phyloP scores from a whole-genome alignment of 2,113 vertebrate genomes.

The Ophiodon elongatus region DNA sequence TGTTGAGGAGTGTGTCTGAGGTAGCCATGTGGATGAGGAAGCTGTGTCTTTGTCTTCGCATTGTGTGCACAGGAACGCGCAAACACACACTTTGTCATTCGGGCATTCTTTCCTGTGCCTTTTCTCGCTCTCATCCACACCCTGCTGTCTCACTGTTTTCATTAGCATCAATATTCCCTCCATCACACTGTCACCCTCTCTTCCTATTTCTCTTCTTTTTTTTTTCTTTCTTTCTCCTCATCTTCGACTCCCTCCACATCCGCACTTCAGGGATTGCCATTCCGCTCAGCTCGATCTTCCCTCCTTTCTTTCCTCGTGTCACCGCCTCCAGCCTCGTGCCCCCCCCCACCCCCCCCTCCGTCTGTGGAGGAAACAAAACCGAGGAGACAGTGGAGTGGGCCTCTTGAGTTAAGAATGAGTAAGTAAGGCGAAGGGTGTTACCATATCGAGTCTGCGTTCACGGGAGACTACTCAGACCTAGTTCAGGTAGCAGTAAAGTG shows the following conservation, averaged over 20 bases:
- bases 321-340: constrained; percentile 38
- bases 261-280: constrained; percentile 36
- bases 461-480: constrained; percentile 37
- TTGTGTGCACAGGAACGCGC: background rate
- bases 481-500: constrained; percentile 59
- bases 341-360: constrained; percentile 22
- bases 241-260: constrained; percentile 3
- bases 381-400: constrained; percentile 37
- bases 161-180: constrained; percentile 18
- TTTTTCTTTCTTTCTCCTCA: background rate
- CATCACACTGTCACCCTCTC: constrained; percentile 41
- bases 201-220: constrained; percentile 3
- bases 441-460: constrained; percentile 35
- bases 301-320: constrained; percentile 50
- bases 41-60: constrained; percentile 24
- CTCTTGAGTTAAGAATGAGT: constrained; percentile 39
- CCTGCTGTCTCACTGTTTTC: constrained; percentile 26
- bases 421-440: constrained; percentile 58
- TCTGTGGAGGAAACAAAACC: constrained; percentile 54
- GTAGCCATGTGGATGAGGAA: constrained; percentile 27
- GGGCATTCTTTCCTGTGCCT: background rate
- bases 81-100: constrained; percentile 3
- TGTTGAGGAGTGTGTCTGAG: constrained; percentile 29
- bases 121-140: constrained; percentile 2
- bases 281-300: constrained; percentile 54